These are phyloP conservation scores for Euclidia mi DNA, from an alignment of 2,888 invertebrate genomes.

Conservation along the genomic window DNA sequence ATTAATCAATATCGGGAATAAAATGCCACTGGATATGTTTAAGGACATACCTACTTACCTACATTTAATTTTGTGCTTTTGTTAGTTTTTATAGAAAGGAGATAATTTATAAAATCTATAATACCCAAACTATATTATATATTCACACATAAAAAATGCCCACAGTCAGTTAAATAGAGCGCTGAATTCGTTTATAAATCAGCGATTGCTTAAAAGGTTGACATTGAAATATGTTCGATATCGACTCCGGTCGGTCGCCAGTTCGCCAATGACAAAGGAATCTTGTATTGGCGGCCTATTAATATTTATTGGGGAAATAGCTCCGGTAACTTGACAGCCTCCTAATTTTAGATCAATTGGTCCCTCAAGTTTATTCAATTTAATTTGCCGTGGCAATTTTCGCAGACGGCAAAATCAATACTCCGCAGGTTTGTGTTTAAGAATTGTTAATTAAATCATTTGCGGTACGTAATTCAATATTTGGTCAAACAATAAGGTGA, in stretches of 20 bases:
- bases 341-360: constrained; percentile 70
- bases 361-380: constrained; percentile 59
- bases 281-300: constrained; percentile 69
- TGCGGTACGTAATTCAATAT: background rate
- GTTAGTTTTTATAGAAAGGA: too few relatives aligned
- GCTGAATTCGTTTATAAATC: constrained; percentile 28
- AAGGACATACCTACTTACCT: too few relatives aligned
- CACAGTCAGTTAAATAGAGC: constrained; percentile 26
- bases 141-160: constrained; percentile 12
- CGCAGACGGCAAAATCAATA: constrained; percentile 52
- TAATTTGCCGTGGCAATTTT: constrained; percentile 52
- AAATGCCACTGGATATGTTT: too few relatives aligned
- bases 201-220: constrained; percentile 20
- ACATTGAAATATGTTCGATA: constrained; percentile 27
- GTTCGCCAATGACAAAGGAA: constrained; percentile 59
- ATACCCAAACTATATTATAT: too few relatives aligned
- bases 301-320: constrained; percentile 77
- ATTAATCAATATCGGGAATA: too few relatives aligned
- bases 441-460: background rate
- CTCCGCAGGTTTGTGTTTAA: constrained; percentile 25
- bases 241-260: constrained; percentile 36
- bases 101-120: too few relatives aligned
- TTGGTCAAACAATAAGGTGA: too few relatives aligned
- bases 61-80: too few relatives aligned
- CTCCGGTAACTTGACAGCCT: constrained; percentile 62